Evolutionary conservation across 1,140 invertebrate species (phyloP), one percentile per base, ranked within the genome.

Genomic region (Colletes gigas): DNA sequence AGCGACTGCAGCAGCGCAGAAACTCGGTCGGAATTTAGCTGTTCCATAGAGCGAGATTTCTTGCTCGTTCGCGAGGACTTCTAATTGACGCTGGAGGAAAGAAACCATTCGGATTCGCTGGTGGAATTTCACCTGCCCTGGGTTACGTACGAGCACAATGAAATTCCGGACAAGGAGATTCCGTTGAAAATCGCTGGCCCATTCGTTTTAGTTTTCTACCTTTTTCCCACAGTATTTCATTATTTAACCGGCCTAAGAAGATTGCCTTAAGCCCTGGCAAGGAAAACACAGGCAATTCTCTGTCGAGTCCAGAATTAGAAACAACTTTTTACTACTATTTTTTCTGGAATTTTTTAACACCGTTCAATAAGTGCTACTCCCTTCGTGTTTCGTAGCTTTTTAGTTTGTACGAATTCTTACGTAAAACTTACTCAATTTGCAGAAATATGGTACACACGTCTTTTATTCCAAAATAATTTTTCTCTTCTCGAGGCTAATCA

Each of bases 21-120:
- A 78, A 78, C 68, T 54, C 68, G 76, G 57, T n/a, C n/a, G 76
- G 76, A 78, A 78, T 78, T 78, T 71, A 63, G 68, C 30, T 17
- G 9, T 19, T 30, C n/a, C 21, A 14, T 19, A 9, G 41, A n/a
- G 10, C 12, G 19, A n/a, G 50, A 62, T 63, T 78, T 78, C 76
- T 78, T 78, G 68, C 57, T n/a, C 30, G 39, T 50, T 78, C n/a
- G 57, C 65, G n/a, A 67, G 4, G 57, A 62, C 14, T 62, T 62
- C 76, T 78, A 78, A 78, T 78, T 63, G 68, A 17, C 55, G 57
- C 57, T 21, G 10, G 47, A 4, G 8, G 19, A 44, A 21, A 60
- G 67, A 63, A 14, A n/a, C 47, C 8, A 30, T 7, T 41, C 9
- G 30, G 21, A 63, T 62, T 78, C 69, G 50, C n/a, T 8, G 6